phyloP scores from a whole-genome alignment of 2,797 vertebrate species.

The Cossypha niveicapilla region DNA sequence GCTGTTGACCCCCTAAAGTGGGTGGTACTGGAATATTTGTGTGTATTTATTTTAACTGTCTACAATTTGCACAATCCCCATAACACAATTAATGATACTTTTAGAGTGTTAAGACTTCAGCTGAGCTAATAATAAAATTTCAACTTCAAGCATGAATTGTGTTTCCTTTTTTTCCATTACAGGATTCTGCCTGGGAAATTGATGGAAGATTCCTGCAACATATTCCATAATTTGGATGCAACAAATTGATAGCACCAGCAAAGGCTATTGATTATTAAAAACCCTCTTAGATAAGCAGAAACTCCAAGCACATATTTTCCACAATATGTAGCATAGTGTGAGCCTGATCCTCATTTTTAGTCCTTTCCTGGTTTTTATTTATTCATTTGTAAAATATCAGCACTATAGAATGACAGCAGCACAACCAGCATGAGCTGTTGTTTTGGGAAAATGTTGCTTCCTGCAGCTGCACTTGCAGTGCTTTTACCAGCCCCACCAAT shows the following conservation, averaged over 20 bases:
- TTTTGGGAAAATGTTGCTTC: neutral
- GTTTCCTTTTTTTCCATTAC: neutral
- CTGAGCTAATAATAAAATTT: neutral
- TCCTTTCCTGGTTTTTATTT: neutral
- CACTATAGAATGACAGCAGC: neutral
- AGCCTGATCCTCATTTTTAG: neutral
- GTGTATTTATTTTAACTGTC: neutral
- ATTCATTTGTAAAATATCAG: neutral
- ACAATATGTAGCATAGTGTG: neutral
- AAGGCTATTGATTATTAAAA: neutral
- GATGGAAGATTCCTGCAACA: neutral
- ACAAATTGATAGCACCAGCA: neutral
- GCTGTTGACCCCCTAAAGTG: neutral
- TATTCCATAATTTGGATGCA: neutral
- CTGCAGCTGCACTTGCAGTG: neutral
- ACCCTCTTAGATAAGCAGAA: neutral
- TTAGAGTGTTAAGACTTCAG: neutral
- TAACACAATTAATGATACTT: neutral
- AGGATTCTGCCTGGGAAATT: neutral
- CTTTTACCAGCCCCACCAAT: neutral
- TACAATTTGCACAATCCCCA: neutral
- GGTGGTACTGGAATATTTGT: neutral
- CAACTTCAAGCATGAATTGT: neutral
- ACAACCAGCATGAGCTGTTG: neutral
- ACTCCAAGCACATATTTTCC: neutral